Percentiles rank a stretch among this genome's conserved stretches.
These are phyloP conservation scores for Anser brachyrhynchus DNA, from an alignment of 2,113 vertebrate species.

Conservation along the genomic window DNA sequence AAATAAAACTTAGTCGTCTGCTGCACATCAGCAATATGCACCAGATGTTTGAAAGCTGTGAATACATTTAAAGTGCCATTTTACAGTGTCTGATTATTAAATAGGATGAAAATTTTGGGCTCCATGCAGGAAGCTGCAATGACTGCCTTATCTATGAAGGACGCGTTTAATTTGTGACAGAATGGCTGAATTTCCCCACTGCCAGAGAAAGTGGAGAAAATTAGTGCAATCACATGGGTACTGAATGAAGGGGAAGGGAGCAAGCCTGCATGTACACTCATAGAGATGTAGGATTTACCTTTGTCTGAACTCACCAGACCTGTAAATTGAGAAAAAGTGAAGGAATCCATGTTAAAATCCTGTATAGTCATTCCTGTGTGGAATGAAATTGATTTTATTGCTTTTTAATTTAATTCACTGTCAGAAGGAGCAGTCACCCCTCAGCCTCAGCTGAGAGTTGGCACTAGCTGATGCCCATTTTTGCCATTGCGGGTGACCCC, in stretches of 20 bases:
- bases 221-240: neutral
- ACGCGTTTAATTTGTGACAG: slow-evolving; percentile 27
- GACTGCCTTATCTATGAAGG: slow-evolving; percentile 30
- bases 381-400: neutral
- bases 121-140: slow-evolving; percentile 24
- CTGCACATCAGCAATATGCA: slow-evolving; percentile 3
- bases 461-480: neutral
- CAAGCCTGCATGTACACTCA: neutral
- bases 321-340: neutral
- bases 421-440: neutral
- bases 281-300: neutral
- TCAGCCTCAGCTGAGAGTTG: neutral
- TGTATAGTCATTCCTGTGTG: neutral
- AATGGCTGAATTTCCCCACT: neutral
- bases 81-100: slow-evolving; percentile 46
- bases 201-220: neutral
- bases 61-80: slow-evolving; percentile 49
- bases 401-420: neutral
- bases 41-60: slow-evolving; percentile 54
- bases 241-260: neutral
- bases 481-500: neutral
- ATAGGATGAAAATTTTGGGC: slow-evolving; percentile 26
- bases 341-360: neutral
- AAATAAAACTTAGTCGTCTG: slow-evolving; percentile 10
- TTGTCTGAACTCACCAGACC: neutral